A percentile compares a stretch with the other conserved stretches of the same genome.
Conservation (phyloP, 2,113 vertebrate species). For the Anoura caudifer region DNA sequence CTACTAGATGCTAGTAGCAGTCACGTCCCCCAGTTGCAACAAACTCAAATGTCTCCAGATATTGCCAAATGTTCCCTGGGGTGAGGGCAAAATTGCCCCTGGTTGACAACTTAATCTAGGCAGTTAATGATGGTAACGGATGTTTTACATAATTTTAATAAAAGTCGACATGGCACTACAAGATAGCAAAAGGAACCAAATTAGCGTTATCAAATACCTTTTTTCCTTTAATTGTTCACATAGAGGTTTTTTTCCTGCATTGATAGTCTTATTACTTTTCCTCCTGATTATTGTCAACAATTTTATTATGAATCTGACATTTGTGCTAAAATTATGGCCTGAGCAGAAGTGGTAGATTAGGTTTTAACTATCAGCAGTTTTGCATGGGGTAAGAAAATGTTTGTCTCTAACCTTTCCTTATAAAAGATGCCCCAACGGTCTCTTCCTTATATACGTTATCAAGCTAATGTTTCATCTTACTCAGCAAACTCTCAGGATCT, state of each 20-base stretch:
- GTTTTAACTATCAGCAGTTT: constrained; percentile 13
- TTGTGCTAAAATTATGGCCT: constrained; percentile 17
- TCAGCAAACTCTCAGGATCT: constrained; percentile 31
- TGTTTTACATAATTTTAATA: background rate
- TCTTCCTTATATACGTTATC: background rate
- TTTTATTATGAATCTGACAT: constrained; percentile 7
- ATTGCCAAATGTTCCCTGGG: background rate
- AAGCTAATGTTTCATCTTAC: constrained; percentile 45
- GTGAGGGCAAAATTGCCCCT: background rate
- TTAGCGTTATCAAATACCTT: background rate
- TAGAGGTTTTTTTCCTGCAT: background rate
- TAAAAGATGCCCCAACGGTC: background rate
- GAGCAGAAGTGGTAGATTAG: background rate
- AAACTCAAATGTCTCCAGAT: background rate
- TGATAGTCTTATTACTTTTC: constrained; percentile 7
- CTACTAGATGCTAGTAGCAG: background rate
- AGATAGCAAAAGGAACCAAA: constrained; percentile 33
- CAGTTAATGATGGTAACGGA: background rate
- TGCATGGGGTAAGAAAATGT: background rate
- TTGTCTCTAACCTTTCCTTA: constrained; percentile 27
- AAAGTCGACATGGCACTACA: background rate
- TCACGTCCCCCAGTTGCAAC: background rate
- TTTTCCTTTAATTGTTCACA: background rate
- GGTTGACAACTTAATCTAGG: background rate
- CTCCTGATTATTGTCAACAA: constrained; percentile 3